Evolutionary conservation across 2,797 vertebrate species (phyloP), one percentile per base, ranked within the genome.

Genomic region (Tamandua tetradactyla): DNA sequence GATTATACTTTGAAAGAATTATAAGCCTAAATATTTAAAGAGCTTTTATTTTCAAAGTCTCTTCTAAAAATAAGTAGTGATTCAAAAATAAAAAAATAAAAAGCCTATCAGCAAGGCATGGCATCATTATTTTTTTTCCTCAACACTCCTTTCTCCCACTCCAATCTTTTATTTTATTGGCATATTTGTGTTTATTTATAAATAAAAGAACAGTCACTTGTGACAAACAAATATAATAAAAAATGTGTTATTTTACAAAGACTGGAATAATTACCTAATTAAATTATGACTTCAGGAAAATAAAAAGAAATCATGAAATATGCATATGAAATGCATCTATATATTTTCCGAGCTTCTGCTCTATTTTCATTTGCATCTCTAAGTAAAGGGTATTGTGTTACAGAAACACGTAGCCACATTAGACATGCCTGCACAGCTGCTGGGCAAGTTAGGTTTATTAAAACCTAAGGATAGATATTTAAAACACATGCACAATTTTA

Each of bases 201-300:
- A 95, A 83, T 61, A 81, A 95, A 94, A 94, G 57, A 52, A 91
- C 83, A 83, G 88, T 52, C 86, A 94, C 66, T 93, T 66, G 42
- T 88, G 90, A 94, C 61, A 95, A 92, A 86, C 93, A 69, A 86
- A 94, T 92, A 69, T 72, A 57, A 40, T 44, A 85, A 78, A 96
- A n/a, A 94, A 91, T 84, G 47, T 62, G 40, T 79, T 94, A 42
- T 86, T 44, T 92, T 95, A 79, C 81, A 96, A 57, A 96, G 10
- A 81, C 42, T 90, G 25, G 72, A 96, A 96, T 96, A 95, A 97
- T 97, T 94, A 75, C 37, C 86, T 93, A 96, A 94, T 97, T 97
- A 97, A 97, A 52, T 78, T 52, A 64, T 86, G 95, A 93, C 87
- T 87, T 18, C 64, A 94, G 61, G 69, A 97, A 96, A 97, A 81